Evolutionary conservation across 2,888 invertebrate species (phyloP).

Genomic region (Resseliella maxima): DNA sequence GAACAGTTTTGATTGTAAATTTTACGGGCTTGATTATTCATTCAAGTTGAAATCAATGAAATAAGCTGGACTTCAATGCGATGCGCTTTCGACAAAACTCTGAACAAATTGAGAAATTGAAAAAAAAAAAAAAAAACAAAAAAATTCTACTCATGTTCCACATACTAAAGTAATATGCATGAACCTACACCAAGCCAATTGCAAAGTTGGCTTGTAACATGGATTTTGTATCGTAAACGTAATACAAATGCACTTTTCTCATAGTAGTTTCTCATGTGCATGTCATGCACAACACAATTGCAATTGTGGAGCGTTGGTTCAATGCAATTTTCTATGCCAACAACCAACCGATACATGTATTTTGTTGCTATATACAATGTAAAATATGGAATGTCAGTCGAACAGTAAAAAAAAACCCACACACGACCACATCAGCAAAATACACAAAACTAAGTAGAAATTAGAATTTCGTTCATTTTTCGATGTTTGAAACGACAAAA

Average conservation of each 20-base stretch:
- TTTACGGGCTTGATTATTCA: neutral
- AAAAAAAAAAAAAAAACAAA: neutral
- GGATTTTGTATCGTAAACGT: neutral
- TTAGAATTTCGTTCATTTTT: constrained; percentile 1
- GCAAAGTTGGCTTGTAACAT: neutral
- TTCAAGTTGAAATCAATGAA: neutral
- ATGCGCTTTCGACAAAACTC: neutral
- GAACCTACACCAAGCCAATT: constrained; percentile 8
- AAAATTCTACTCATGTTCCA: neutral
- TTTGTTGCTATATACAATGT: neutral
- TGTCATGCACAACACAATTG: constrained; percentile 47
- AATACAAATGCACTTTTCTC: constrained; percentile 17
- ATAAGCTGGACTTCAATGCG: neutral
- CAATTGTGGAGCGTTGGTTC: neutral
- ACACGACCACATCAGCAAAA: neutral
- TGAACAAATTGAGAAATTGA: neutral
- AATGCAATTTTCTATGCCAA: neutral
- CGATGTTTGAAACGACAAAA: neutral
- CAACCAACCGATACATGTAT: no score
- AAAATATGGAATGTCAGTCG: neutral
- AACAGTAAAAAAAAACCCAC: neutral
- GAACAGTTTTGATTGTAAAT: neutral
- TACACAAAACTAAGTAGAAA: constrained; percentile 1
- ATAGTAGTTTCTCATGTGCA: neutral
- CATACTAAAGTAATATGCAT: neutral